Base-by-base conservation (phyloP, 2,888 invertebrate species). In the Rotaria macrura region DNA sequence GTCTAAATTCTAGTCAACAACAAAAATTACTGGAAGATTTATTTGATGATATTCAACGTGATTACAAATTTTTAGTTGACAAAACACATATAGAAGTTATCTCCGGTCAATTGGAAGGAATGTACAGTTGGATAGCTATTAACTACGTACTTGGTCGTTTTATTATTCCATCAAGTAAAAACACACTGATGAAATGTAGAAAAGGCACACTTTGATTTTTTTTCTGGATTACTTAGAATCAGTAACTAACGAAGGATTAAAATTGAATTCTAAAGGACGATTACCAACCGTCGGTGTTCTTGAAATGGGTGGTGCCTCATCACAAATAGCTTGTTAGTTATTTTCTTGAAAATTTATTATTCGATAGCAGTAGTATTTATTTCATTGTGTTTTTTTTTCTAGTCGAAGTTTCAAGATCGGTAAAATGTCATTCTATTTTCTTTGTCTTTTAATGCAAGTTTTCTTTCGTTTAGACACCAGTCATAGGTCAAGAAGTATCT, bases 301-400 rank as follows among this genome's bases (percentile, higher is more conserved):
- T 86, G 92, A 92, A 89, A 92, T 92, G 92, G 92, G 92, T 84
- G 92, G 92, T 43, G 92, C 92, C 6, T 92, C 92, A 43, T 89
- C 92, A 87, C 92, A 92, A 88, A 92, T 93, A 83, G 92, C 92
- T 9, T 92, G 65, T 65, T 5, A 34, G 65, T 20, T 65, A 34
- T 20, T 20, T 20, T 17, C 17, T 20, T n/a, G n/a, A n/a, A n/a
- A 29, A 23, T 25, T 25, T 6, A 20, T 34, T 65, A 20, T 34
- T 20, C 34, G 6, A 34, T 23, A 52, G 20, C 20, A 52, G 6
- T 52, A 52, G 2, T 2, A 7, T 34, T 29, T 9, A 57, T 65
- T 29, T 34, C 29, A 47, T 4, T 34, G n/a, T n/a, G n/a, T 20
- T 29, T 2, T 65, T 65, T 7, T 34, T 20, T 65, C 12, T 65